Conservation (phyloP, 2,113 vertebrate genomes). For the Paedocypris sp. region DNA sequence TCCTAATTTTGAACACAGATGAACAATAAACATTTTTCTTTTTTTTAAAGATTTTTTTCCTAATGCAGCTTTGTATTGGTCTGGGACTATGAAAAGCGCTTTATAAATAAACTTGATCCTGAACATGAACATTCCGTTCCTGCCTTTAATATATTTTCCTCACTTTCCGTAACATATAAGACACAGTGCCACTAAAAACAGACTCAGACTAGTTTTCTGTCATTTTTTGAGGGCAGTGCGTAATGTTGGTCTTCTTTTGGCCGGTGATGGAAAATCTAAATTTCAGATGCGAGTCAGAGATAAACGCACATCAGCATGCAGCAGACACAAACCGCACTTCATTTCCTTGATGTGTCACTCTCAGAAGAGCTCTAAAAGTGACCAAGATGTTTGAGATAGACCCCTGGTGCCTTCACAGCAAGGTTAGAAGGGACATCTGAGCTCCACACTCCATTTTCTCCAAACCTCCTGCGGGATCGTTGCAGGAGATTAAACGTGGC, state of each 20-base stretch:
- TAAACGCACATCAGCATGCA: background rate
- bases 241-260: background rate
- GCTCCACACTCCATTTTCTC: background rate
- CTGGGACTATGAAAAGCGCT: no score
- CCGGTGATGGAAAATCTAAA: background rate
- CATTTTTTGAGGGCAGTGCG: background rate
- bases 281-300: background rate
- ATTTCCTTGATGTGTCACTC: constrained; percentile 5
- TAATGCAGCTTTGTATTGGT: no score
- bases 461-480: background rate
- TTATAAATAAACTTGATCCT: no score
- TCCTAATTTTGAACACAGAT: no score
- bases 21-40: no score
- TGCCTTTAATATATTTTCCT: no score
- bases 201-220: background rate
- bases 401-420: constrained; percentile 10
- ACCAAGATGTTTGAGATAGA: background rate
- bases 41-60: no score
- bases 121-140: no score
- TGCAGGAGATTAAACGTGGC: no score
- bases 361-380: constrained; percentile 11
- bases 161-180: no score
- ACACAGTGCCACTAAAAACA: no score
- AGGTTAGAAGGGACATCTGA: background rate
- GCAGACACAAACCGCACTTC: background rate